Evolutionary conservation across 1,140 invertebrate genomes (phyloP).

Genomic region (Cataglyphis hispanica): DNA sequence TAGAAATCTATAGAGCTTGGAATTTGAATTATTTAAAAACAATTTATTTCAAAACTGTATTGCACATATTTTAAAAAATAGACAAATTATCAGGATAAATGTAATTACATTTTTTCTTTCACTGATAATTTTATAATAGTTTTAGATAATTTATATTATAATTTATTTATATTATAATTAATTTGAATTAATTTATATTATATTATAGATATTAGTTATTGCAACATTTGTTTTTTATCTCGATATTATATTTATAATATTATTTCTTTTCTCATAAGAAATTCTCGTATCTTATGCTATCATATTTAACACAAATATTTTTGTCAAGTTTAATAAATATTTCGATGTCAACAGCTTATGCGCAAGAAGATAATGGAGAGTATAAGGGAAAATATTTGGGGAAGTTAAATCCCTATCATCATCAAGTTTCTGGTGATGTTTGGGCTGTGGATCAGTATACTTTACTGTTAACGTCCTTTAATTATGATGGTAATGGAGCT

Average conservation of each 20-base stretch:
- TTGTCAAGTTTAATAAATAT: not conserved
- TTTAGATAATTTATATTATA: too few relatives aligned
- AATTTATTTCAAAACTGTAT: not conserved
- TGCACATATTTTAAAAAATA: not conserved
- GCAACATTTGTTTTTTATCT: too few relatives aligned
- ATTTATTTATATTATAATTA: too few relatives aligned
- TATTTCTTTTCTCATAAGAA: too few relatives aligned
- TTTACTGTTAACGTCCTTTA: conserved; percentile 93
- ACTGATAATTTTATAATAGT: too few relatives aligned
- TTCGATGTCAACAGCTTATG: conserved; percentile 60
- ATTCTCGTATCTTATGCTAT: not conserved
- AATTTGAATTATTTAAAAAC: conserved; percentile 14
- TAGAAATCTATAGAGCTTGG: not conserved
- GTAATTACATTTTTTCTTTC: not conserved
- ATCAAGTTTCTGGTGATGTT: conserved; percentile 95
- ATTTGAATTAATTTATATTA: too few relatives aligned
- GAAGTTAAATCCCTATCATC: conserved; percentile 96
- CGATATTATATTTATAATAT: too few relatives aligned
- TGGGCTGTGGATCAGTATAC: conserved; percentile 96
- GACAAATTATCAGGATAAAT: not conserved
- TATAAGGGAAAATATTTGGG: conserved; percentile 94
- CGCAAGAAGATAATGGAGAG: conserved; percentile 88
- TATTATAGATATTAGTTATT: too few relatives aligned
- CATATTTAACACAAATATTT: not conserved
- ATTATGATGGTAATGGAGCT: conserved; percentile 96